phyloP scores from a whole-genome alignment of 2,888 invertebrate genomes.

The Stegana nigrithorax region DNA sequence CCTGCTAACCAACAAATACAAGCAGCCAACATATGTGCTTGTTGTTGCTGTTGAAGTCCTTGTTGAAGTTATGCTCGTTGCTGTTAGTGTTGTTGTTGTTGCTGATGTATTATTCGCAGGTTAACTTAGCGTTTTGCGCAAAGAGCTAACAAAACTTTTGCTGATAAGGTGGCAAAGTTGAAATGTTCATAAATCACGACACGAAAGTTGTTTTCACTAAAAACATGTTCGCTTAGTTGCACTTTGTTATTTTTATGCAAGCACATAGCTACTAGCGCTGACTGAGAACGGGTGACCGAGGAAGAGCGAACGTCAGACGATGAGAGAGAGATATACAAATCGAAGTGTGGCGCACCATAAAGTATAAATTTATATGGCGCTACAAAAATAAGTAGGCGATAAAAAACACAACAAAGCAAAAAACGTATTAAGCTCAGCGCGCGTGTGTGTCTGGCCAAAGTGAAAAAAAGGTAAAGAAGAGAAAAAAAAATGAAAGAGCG shows the following conservation, averaged over 20 bases:
- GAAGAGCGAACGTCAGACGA: too few relatives aligned
- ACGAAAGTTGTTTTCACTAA: constrained; percentile 53
- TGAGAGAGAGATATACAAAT: too few relatives aligned
- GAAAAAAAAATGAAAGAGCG: too few relatives aligned
- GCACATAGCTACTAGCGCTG: too few relatives aligned
- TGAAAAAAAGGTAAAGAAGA: too few relatives aligned
- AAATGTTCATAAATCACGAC: constrained; percentile 58
- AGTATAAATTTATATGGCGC: neutral
- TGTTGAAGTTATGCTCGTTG: neutral
- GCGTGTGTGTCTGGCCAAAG: neutral
- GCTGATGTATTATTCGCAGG: neutral
- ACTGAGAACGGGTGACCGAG: too few relatives aligned
- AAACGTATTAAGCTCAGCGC: too few relatives aligned
- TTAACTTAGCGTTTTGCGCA: neutral
- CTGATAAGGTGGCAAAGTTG: constrained; percentile 58
- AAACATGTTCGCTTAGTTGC: constrained; percentile 26
- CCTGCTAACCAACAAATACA: constrained; percentile 32
- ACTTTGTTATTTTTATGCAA: neutral
- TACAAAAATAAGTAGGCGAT: neutral
- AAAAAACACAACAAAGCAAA: neutral
- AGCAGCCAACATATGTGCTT: neutral
- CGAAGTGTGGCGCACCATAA: too few relatives aligned
- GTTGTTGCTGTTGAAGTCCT: neutral
- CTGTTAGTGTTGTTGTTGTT: neutral
- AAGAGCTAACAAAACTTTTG: constrained; percentile 47